phyloP scores from a whole-genome alignment of 2,113 vertebrate species.

The Piaya cayana region DNA sequence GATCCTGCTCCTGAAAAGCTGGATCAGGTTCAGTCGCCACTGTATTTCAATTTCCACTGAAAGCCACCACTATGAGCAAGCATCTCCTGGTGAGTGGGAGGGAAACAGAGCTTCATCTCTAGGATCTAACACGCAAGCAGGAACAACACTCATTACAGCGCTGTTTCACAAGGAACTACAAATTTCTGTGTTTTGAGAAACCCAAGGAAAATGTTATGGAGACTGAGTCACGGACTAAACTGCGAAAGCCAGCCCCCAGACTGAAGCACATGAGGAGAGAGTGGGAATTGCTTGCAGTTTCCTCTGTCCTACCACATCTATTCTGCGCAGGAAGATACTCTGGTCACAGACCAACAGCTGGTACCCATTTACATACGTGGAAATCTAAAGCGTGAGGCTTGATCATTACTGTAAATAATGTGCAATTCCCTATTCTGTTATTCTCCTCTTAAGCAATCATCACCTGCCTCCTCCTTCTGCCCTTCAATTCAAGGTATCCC shows the following conservation, averaged over 20 bases:
- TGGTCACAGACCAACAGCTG: background rate
- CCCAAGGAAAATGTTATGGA: background rate
- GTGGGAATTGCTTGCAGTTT: background rate
- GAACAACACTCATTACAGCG: background rate
- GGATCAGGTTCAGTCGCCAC: background rate
- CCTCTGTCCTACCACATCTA: background rate
- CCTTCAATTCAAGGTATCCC: background rate
- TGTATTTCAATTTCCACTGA: accelerated
- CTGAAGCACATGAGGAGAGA: accelerated
- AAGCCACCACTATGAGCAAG: accelerated
- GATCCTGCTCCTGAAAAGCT: background rate
- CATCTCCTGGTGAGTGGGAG: background rate
- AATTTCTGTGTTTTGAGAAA: background rate
- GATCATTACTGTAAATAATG: background rate
- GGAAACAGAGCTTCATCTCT: accelerated
- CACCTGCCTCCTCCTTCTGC: background rate
- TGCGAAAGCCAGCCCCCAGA: background rate
- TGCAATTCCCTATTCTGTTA: background rate
- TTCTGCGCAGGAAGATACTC: background rate
- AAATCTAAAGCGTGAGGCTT: background rate
- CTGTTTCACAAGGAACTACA: background rate
- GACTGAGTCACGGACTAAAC: background rate
- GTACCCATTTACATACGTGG: too few relatives aligned
- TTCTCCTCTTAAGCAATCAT: background rate
- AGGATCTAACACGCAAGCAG: background rate